Evolutionary conservation across 2,888 invertebrate species (phyloP).

Genomic region (Oligia latruncula): DNA sequence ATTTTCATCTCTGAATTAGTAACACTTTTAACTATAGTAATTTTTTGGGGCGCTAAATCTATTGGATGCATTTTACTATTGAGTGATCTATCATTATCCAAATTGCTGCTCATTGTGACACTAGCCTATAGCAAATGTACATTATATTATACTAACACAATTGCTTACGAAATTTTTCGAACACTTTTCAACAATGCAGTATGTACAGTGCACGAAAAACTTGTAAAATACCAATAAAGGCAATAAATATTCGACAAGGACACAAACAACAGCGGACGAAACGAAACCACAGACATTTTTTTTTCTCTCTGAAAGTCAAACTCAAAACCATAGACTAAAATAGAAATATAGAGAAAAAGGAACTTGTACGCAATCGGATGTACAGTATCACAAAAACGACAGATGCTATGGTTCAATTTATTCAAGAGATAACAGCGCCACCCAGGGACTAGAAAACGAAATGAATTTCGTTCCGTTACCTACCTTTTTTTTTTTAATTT

Average conservation of each 20-base stretch:
- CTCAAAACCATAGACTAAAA: constrained; percentile 15
- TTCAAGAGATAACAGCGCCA: not conserved
- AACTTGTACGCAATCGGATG: constrained; percentile 1
- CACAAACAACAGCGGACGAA: constrained; percentile 45
- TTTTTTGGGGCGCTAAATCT: constrained; percentile 89
- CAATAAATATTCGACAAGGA: constrained; percentile 17
- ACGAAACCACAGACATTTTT: constrained; percentile 32
- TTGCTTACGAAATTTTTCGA: constrained; percentile 3
- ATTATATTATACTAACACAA: constrained; percentile 27
- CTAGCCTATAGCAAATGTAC: constrained; percentile 30
- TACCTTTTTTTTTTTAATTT: too few species aligned
- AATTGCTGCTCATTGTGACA: constrained; percentile 85
- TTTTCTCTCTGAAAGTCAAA: constrained; percentile 27
- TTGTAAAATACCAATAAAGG: constrained; percentile 28
- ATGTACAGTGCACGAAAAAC: constrained; percentile 13
- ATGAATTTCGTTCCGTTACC: too few species aligned
- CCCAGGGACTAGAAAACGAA: too few species aligned
- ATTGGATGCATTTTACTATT: constrained; percentile 90
- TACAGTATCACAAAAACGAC: not conserved
- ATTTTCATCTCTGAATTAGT: constrained; percentile 87
- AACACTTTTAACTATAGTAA: constrained; percentile 87
- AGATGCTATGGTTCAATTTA: not conserved
- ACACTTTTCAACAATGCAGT: constrained; percentile 20
- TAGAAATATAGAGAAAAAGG: not conserved
- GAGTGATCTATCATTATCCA: constrained; percentile 90